Base-by-base conservation (phyloP, 2,888 invertebrate genomes). In the Poecilus cupreus region DNA sequence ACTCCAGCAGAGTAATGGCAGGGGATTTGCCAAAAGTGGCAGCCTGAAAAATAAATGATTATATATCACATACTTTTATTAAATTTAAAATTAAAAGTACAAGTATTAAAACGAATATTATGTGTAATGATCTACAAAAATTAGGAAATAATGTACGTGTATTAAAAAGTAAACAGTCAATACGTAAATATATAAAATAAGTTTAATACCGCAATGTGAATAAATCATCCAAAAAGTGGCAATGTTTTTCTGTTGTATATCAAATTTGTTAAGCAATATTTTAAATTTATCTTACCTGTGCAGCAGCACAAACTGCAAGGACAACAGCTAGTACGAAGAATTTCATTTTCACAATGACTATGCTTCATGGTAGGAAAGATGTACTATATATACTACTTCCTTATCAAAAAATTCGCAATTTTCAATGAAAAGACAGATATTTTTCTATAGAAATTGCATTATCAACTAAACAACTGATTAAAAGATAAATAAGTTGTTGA, bases 251-350 rank as follows among this genome's bases (percentile, higher is more conserved):
- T n/a, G n/a, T n/a, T n/a, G n/a, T n/a, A n/a, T n/a, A n/a, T n/a
- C n/a, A n/a, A n/a, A n/a, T n/a, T n/a, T n/a, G n/a, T n/a, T n/a
- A n/a, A n/a, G n/a, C 4, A 32, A 32, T 1, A 32, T 32, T 6
- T 3, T 11, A 57, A 24, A 8, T 60, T 37, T 16, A 10, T n/a
- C n/a, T n/a, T 68, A 68, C 64, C 64, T 32, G 32, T 32, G 64
- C 64, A 16, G 72, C 20, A 20, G 72, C 72, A n/a, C 72, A 72
- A 16, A 24, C 72, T 46, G n/a, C 49, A 8, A 72, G 24, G 46
- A 43, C 10, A 46, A 72, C 16, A 46, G 46, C 49, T 2, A 24
- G 46, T 11, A 51, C 16, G 26, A 74, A 32, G 13, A 74, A 8
- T 51, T 74, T 74, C 74, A 74, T 74, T 74, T 20, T 51, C 24